Conservation (phyloP, 2,113 vertebrate genomes). For the Lichenostomus cassidix region DNA sequence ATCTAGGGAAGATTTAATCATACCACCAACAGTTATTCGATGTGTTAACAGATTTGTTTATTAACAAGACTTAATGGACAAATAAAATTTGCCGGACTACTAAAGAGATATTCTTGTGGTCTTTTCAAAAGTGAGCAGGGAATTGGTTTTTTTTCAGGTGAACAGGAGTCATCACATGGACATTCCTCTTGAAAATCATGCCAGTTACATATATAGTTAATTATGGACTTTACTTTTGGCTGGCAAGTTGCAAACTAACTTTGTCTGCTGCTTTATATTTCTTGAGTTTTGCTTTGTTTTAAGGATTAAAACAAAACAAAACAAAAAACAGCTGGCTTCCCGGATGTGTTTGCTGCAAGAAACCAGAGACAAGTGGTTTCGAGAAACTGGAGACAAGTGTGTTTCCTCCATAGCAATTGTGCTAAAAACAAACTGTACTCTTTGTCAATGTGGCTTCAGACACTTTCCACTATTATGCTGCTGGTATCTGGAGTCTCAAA, state of each 20-base stretch:
- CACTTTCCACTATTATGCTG: not conserved
- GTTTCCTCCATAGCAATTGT: slow-evolving; percentile 17
- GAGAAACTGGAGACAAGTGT: slow-evolving; percentile 5
- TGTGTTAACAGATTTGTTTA: not conserved
- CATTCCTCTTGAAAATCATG: not conserved
- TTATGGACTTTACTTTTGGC: not conserved
- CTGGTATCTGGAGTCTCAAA: slow-evolving; percentile 8
- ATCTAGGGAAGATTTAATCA: not conserved
- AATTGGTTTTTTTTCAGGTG: not conserved
- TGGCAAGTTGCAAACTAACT: not conserved
- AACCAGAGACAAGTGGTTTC: slow-evolving; percentile 25
- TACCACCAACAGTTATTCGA: not conserved
- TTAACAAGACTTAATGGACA: not conserved
- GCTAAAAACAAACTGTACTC: slow-evolving; percentile 34
- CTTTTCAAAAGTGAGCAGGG: not conserved
- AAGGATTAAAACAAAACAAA: not conserved
- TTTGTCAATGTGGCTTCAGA: not conserved
- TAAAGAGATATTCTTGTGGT: not conserved
- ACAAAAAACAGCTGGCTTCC: slow-evolving; percentile 8
- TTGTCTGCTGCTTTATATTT: not conserved
- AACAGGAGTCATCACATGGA: not conserved
- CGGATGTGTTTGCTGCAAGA: not conserved
- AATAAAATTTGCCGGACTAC: not conserved
- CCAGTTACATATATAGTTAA: not conserved
- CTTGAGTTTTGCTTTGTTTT: slow-evolving; percentile 16